Evolutionary conservation across 1,140 invertebrate genomes (phyloP), one percentile per base, ranked within the genome.

Genomic region (Zaprionus camerounensis): DNA sequence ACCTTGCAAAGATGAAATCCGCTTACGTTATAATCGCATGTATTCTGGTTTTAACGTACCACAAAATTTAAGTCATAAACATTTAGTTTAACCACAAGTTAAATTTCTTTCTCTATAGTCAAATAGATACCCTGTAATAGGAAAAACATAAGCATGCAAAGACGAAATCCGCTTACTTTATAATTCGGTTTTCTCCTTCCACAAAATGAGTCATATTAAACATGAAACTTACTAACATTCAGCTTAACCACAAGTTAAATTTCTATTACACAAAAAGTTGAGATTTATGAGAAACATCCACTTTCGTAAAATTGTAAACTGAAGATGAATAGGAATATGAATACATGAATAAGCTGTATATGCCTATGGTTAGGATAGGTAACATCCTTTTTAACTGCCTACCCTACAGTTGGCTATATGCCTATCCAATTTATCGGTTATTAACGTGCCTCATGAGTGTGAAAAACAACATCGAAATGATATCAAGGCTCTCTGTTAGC

Each of bases 401-500:
- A 44, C 41, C 2, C 38, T 2, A 15, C 38, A 41, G 7, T 46
- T 9, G 7, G n/a, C n/a, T 17, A 17, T 46, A 17, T 46, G 41
- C n/a, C 41, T 20, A 46, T 46, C 46, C 46, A 51, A 51, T 51
- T 51, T 51, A 24, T 44, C 34, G 7, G 20, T 9, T 26, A 41
- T 26, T 44, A 11, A 17, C 41, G 15, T 24, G 17, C 2, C 26
- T 56, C n/a, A 24, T 28, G 64, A 36, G 31, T 22, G 53, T 66
- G 7, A 7, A 15, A 28, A 20, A 28, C 24, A 56, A 67, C 38
- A 67, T 57, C n/a, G 20, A 57, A 44, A 44, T 31, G n/a, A 67
- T 67, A 57, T 67, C 7, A 56, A 55, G 63, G 63, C 51, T 67
- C 53, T 20, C 20, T 20, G 11, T 38, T 41, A 22, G 38, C 26